Base-by-base conservation (phyloP, 2,888 invertebrate species). In the Tortrix viridana region DNA sequence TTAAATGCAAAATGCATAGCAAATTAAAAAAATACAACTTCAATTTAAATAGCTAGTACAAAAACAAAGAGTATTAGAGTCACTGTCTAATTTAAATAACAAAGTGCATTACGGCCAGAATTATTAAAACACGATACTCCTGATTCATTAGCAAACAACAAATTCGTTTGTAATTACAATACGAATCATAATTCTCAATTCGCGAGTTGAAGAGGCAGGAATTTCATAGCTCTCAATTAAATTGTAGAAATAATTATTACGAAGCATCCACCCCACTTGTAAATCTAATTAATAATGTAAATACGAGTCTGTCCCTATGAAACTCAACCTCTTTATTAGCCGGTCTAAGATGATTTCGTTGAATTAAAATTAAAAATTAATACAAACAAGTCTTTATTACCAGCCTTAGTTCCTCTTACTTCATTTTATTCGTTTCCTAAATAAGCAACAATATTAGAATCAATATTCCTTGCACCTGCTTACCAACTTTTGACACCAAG, bases 171-270 rank as follows among this genome's bases (percentile, higher is more conserved):
- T 52, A 57, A 53, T 57, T 53, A 63, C 53, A 63, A 46, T 37
- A 19, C 37, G 54, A 64, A 64, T 59, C 59, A 60, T 59, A 59
- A 59, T 49, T 55, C 54, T 20, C 63, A 20, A 52, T 63, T 63
- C 58, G 44, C 47, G 37, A 57, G 47, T 58, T 80, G 80, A 85
- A 86, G 77, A 84, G 79, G 79, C 81, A 84, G 81, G 87, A 86
- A 89, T 86, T 88, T 83, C 83, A 84, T 85, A 83, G 82, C 86
- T 83, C 86, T 89, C 86, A 90, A 91, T 91, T 89, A 91, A 90
- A 88, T 82, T 80, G 82, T 80, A 84, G 82, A 86, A 85, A 88
- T 89, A 88, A 90, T 89, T 87, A 85, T 85, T 85, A 80, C 73
- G 75, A 74, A 84, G 77, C 80, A 81, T 86, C 83, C 85, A 83